phyloP scores from a whole-genome alignment of 1,140 invertebrate genomes.

The Aradophagus sp. region DNA sequence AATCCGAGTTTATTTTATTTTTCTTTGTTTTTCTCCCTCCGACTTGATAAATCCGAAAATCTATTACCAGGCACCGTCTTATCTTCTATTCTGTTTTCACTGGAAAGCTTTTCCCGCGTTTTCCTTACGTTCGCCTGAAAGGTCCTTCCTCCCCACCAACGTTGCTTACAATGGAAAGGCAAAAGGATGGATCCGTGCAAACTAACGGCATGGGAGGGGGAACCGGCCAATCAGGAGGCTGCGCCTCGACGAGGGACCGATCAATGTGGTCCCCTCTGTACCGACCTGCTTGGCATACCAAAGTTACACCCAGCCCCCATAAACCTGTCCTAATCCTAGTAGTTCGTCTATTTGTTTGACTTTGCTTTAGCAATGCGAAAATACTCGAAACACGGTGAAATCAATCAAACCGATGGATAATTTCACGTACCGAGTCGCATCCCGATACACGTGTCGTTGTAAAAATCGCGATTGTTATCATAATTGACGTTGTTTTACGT shows the following conservation, averaged over 20 bases:
- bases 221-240: slow-evolving; percentile 65
- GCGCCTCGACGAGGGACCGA: slow-evolving; percentile 66
- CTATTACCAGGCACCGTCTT: slow-evolving; percentile 29
- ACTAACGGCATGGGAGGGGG: slow-evolving; percentile 36
- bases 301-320: slow-evolving; percentile 55
- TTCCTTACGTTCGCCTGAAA: slow-evolving; percentile 33
- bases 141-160: slow-evolving; percentile 31
- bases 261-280: slow-evolving; percentile 73
- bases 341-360: slow-evolving; percentile 21
- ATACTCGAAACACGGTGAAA: slow-evolving; percentile 23
- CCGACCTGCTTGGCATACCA: slow-evolving; percentile 65
- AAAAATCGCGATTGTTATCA: slow-evolving; percentile 38
- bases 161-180: slow-evolving; percentile 33
- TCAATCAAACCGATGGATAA: slow-evolving; percentile 32
- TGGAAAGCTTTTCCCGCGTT: slow-evolving; percentile 40
- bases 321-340: slow-evolving; percentile 56
- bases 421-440: slow-evolving; percentile 5
- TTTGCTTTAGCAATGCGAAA: slow-evolving; percentile 28
- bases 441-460: slow-evolving; percentile 18
- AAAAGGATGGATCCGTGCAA: slow-evolving; percentile 43
- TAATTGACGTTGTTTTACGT: slow-evolving; percentile 27
- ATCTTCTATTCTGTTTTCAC: slow-evolving; percentile 31
- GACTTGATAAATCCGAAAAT: slow-evolving; percentile 34
- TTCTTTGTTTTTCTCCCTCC: slow-evolving; percentile 11
- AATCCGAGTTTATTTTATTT: background rate